These are phyloP conservation scores for Octonoba sinensis DNA, from an alignment of 2,888 invertebrate genomes.

Conservation along the genomic window DNA sequence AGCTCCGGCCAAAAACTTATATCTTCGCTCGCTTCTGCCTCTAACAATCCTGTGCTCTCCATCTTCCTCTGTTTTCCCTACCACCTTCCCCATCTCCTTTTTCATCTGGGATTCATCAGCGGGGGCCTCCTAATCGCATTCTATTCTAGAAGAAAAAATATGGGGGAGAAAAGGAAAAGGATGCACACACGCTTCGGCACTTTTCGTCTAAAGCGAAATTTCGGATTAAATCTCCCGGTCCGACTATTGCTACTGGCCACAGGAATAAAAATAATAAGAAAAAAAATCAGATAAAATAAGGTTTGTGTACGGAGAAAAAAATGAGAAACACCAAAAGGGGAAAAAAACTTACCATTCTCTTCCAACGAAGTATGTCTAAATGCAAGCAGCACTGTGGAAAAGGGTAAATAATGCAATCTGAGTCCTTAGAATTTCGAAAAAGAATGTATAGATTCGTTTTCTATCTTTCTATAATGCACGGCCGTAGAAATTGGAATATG, in stretches of 20 bases:
- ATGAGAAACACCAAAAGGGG: not conserved
- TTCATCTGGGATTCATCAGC: slow-evolving; percentile 56
- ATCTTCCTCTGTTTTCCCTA: slow-evolving; percentile 28
- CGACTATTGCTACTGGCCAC: slow-evolving; percentile 34
- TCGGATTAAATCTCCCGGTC: slow-evolving; percentile 57
- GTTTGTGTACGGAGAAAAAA: not conserved
- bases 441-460: too few relatives aligned
- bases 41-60: slow-evolving; percentile 38
- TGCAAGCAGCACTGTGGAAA: slow-evolving; percentile 22
- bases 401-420: slow-evolving; percentile 45
- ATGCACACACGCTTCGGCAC: slow-evolving; percentile 50
- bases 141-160: slow-evolving; percentile 8
- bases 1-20: slow-evolving; percentile 38
- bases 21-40: slow-evolving; percentile 32
- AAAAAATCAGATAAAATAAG: slow-evolving; percentile 8
- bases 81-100: slow-evolving; percentile 37
- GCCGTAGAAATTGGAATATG: too few relatives aligned
- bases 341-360: not conserved
- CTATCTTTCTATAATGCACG: too few relatives aligned
- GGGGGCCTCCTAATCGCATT: slow-evolving; percentile 48
- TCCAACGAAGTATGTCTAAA: slow-evolving; percentile 22
- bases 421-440: slow-evolving; percentile 14
- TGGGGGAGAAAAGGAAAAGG: slow-evolving; percentile 9
- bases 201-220: slow-evolving; percentile 58
- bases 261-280: slow-evolving; percentile 26